Percentiles rank a stretch among this genome's conserved stretches.
phyloP scores from a whole-genome alignment of 1,140 invertebrate genomes.

The Drosophila sp. region DNA sequence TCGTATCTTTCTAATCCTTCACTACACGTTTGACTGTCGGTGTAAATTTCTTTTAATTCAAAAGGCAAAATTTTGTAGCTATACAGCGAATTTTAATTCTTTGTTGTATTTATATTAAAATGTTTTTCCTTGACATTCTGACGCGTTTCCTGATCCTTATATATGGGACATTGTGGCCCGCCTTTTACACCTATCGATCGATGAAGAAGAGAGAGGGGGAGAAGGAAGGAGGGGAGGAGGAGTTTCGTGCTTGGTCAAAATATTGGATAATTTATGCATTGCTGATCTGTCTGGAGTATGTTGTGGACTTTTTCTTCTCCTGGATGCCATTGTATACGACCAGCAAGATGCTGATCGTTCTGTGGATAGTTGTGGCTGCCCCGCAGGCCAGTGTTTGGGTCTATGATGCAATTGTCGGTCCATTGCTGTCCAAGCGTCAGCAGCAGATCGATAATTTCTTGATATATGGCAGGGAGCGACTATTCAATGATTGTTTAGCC shows the following conservation, averaged over 20 bases:
- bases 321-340: constrained; percentile 59
- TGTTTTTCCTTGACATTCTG: constrained; percentile 39
- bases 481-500: constrained; percentile 25
- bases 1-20: neutral
- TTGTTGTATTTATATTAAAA: neutral
- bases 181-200: constrained; percentile 49
- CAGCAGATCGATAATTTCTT: constrained; percentile 49
- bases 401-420: constrained; percentile 48
- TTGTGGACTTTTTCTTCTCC: constrained; percentile 43
- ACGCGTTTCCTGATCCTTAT: constrained; percentile 47
- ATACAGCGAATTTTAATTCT: neutral
- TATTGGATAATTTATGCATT: constrained; percentile 63
- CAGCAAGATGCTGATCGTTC: constrained; percentile 48
- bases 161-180: constrained; percentile 53
- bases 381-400: constrained; percentile 64
- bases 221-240: constrained; percentile 9
- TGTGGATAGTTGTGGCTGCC: constrained; percentile 54
- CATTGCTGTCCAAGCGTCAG: constrained; percentile 40
- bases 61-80: neutral
- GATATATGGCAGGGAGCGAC: constrained; percentile 29
- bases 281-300: constrained; percentile 42
- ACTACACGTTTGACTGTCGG: neutral
- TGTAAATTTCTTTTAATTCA: neutral
- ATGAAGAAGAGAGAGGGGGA: constrained; percentile 22
- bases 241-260: constrained; percentile 48